phyloP scores from a whole-genome alignment of 2,797 vertebrate species.

The Sternotherus odoratus region DNA sequence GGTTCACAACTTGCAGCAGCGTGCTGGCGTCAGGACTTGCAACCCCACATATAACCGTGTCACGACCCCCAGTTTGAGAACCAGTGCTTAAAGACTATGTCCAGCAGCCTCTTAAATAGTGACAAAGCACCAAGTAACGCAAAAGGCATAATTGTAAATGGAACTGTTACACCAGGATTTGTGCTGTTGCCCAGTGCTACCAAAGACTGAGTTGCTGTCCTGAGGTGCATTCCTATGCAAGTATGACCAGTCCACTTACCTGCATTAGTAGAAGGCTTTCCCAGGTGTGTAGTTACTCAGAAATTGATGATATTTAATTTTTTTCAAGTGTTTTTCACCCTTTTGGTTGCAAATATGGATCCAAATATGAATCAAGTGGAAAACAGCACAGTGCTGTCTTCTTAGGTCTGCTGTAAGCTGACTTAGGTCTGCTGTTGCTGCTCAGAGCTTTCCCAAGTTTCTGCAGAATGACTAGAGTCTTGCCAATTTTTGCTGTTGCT shows the following conservation, averaged over 20 bases:
- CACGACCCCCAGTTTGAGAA: too few species aligned
- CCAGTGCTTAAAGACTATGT: not conserved
- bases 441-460: too few species aligned
- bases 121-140: not conserved
- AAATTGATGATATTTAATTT: not conserved
- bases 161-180: not conserved
- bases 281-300: not conserved
- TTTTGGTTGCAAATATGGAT: not conserved
- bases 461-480: not conserved
- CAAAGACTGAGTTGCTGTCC: not conserved
- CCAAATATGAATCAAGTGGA: not conserved
- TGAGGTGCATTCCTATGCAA: not conserved
- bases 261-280: fast-evolving
- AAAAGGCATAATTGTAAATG: not conserved
- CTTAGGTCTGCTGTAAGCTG: too few species aligned
- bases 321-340: not conserved
- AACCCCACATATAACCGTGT: too few species aligned
- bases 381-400: not conserved
- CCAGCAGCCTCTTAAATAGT: not conserved
- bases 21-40: too few species aligned
- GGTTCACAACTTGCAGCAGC: too few species aligned
- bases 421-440: too few species aligned
- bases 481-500: not conserved
- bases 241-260: not conserved
- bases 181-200: not conserved